Evolutionary conservation across 2,888 invertebrate species (phyloP).

Genomic region (Perdita meconis): DNA sequence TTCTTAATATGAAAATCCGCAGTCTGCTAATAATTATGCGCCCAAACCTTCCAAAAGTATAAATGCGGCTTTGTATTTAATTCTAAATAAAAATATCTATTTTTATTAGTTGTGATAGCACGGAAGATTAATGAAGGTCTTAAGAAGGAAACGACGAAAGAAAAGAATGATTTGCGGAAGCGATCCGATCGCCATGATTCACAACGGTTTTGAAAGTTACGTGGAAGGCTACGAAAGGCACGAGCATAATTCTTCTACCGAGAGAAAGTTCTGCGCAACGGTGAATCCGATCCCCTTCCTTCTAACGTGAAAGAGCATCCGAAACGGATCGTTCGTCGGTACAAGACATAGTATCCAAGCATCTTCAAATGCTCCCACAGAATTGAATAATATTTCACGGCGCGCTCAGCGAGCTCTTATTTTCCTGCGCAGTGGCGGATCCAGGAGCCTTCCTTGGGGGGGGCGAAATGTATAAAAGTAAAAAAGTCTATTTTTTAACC

Average conservation of each 20-base stretch:
- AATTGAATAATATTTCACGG: background rate
- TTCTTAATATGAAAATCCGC: too few relatives aligned
- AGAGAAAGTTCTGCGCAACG: slow-evolving; percentile 70
- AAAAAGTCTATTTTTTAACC: too few relatives aligned
- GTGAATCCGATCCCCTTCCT: slow-evolving; percentile 69
- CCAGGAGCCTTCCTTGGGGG: too few relatives aligned
- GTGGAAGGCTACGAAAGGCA: slow-evolving; percentile 43
- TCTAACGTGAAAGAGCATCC: slow-evolving; percentile 56
- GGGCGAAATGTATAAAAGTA: too few relatives aligned
- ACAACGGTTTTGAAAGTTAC: slow-evolving; percentile 62
- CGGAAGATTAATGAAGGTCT: too few relatives aligned
- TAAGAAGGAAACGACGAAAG: background rate
- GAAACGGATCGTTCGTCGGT: slow-evolving; percentile 58
- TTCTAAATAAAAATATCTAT: too few relatives aligned
- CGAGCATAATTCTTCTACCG: slow-evolving; percentile 47
- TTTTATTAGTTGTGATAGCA: too few relatives aligned
- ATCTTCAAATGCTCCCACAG: background rate
- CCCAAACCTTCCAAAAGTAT: too few relatives aligned
- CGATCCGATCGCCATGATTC: slow-evolving; percentile 27
- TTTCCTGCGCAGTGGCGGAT: background rate
- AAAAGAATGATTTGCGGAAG: slow-evolving; percentile 13
- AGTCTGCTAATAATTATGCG: too few relatives aligned
- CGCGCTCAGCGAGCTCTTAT: background rate
- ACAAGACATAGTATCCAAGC: slow-evolving; percentile 8
- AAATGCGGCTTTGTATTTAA: too few relatives aligned